Conservation (phyloP, 1,140 invertebrate genomes). For the Idris sp. region DNA sequence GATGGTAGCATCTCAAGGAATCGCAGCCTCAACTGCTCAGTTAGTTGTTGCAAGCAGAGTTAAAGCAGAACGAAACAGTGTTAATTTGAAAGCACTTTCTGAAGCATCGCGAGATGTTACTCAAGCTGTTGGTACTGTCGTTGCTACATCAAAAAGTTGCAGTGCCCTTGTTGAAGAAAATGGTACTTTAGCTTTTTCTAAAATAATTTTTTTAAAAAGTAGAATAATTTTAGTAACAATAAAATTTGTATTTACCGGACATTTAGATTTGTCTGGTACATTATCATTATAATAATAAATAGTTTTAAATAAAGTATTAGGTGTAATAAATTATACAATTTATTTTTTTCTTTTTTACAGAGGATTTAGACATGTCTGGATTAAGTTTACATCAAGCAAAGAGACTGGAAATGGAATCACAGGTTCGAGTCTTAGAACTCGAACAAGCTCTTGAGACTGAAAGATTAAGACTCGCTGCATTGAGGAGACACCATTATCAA, state of each 20-base stretch:
- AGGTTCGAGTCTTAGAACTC: constrained; percentile 93
- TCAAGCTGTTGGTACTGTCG: constrained; percentile 92
- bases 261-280: too few species aligned
- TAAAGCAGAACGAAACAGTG: constrained; percentile 90
- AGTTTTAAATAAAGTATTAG: too few species aligned
- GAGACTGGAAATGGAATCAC: constrained; percentile 96
- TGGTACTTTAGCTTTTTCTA: constrained; percentile 82
- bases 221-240: too few species aligned
- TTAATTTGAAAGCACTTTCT: constrained; percentile 87
- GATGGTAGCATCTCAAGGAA: constrained; percentile 97
- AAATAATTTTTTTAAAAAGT: too few species aligned
- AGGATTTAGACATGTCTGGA: constrained; percentile 92
- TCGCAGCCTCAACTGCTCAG: constrained; percentile 97
- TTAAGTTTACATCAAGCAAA: constrained; percentile 96
- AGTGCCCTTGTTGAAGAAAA: constrained; percentile 91
- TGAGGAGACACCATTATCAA: constrained; percentile 95
- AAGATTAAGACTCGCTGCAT: constrained; percentile 87
- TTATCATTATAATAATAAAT: too few species aligned
- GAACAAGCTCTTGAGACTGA: constrained; percentile 94
- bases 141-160: constrained; percentile 94
- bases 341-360: constrained; percentile 77
- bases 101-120: constrained; percentile 92
- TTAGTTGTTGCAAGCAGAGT: constrained; percentile 96
- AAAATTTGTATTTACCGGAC: too few species aligned
- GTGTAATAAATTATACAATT: not conserved